Base-by-base conservation (phyloP, 2,113 vertebrate genomes). In the Hyaena hyaena region DNA sequence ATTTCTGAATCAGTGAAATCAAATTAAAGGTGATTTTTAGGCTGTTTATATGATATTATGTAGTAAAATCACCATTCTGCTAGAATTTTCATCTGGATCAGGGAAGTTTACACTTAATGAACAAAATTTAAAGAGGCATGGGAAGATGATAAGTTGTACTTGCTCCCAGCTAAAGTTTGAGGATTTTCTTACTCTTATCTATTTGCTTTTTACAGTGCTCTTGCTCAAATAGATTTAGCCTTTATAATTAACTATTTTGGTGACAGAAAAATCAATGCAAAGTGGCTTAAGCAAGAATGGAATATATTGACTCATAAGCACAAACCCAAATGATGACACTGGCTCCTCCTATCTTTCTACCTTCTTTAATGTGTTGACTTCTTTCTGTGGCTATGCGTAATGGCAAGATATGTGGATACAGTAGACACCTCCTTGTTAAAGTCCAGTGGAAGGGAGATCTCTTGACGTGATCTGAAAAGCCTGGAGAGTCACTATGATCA, bases 181-280 rank as follows among this genome's bases (percentile, higher is more conserved):
- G 74, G 43, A 89, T 87, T 45, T 76, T 71, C 39, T 92, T 94
- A 58, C 19, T 11, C 77, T 15, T 35, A 12, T 84, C 17, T 45
- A 48, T 95, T 97, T 93, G 50, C 74, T 83, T 77, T 77, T 55
- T 73, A 86, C 66, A 48, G 26, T 63, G 16, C 35, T 85, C 53
- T 79, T 91, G 11, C 48, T 95, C 85, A 93, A 91, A 86, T 45
- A 91, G 86, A 88, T 74, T 90, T 96, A 91, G 39, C 24, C 9
- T 91, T 58, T 83, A 43, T 89, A 84, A 94, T 90, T 88, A 94
- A 90, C 80, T 88, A 85, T 97, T 97, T 93, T 74, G 39, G 63
- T 81, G 89, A 97, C 24, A 96, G 77, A 92, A 93, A 96, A 93
- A 97, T 96, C 79, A 92, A 76, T 90, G 55, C 28, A 92, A 96